Evolutionary conservation across 2,113 vertebrate genomes (phyloP).

Genomic region (Anoura caudifer): DNA sequence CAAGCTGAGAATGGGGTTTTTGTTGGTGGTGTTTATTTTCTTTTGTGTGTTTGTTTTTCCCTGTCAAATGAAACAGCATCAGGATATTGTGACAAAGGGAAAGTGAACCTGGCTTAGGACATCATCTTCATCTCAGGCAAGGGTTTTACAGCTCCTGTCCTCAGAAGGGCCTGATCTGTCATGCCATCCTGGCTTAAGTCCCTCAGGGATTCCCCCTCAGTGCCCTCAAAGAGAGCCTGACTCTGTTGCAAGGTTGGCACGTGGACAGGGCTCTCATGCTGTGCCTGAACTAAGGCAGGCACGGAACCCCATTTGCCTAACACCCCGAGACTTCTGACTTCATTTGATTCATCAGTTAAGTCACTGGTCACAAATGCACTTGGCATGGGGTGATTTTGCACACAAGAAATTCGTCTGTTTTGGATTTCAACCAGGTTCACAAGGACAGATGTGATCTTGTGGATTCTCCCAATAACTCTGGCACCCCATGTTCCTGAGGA

Average conservation of each 20-base stretch:
- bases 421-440: not conserved
- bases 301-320: not conserved
- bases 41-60: not conserved
- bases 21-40: not conserved
- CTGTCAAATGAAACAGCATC: rapidly evolving
- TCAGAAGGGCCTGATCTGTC: not conserved
- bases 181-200: rapidly evolving
- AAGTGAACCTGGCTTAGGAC: not conserved
- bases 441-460: not conserved
- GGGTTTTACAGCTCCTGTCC: not conserved
- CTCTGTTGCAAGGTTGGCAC: too few relatives aligned
- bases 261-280: rapidly evolving
- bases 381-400: rapidly evolving
- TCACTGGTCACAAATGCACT: not conserved
- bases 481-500: not conserved
- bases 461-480: not conserved
- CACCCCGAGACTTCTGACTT: not conserved
- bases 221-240: not conserved
- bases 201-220: not conserved
- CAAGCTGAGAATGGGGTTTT: rapidly evolving
- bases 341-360: not conserved
- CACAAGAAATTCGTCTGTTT: not conserved
- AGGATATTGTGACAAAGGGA: rapidly evolving
- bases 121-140: not conserved
- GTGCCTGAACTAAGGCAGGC: rapidly evolving